Evolutionary conservation across 2,113 vertebrate genomes (phyloP).

Genomic region (Chinchilla lanigera): DNA sequence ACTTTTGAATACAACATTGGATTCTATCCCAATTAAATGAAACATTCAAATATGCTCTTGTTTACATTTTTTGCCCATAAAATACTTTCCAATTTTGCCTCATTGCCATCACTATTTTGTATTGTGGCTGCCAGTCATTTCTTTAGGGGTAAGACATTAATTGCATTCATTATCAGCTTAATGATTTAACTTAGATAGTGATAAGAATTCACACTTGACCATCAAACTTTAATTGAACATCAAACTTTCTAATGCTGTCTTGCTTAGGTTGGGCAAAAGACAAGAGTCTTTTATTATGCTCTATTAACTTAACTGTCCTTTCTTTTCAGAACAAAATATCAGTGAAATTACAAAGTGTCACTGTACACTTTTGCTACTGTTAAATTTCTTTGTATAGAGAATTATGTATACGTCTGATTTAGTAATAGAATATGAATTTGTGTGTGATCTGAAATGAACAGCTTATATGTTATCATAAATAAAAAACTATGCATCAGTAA

Average conservation of each 20-base stretch:
- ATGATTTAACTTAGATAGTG: neutral
- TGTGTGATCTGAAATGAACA: neutral
- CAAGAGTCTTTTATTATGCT: too few species aligned
- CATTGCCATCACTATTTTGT: neutral
- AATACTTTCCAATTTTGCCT: neutral
- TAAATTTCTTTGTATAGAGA: neutral
- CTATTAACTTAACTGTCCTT: neutral
- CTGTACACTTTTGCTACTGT: neutral
- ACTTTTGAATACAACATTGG: neutral
- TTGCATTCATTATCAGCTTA: neutral
- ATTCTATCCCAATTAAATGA: neutral
- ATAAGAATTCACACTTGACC: neutral
- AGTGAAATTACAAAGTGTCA: neutral
- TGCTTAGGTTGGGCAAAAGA: neutral
- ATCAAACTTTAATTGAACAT: too few species aligned
- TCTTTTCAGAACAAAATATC: neutral
- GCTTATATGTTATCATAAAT: neutral
- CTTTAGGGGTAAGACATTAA: neutral
- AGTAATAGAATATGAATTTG: neutral
- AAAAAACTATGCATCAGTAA: neutral
- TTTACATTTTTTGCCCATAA: constrained; percentile 34
- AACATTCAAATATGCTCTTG: neutral
- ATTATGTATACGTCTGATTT: neutral
- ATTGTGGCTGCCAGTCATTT: neutral
- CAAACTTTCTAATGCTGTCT: neutral